Conservation (phyloP, 2,888 invertebrate genomes). For the Orthosia incerta region DNA sequence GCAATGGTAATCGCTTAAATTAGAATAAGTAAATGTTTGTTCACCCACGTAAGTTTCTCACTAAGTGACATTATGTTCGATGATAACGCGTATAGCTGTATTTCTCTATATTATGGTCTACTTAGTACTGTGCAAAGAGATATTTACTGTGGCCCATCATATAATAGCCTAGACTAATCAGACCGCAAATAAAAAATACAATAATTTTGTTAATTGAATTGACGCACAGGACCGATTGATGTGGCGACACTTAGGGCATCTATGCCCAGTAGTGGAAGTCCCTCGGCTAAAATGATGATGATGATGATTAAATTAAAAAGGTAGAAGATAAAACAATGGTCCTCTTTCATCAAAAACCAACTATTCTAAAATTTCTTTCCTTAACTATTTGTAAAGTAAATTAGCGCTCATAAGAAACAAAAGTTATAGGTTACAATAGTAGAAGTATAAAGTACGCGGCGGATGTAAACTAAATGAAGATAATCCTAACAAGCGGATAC, state of each 20-base stretch:
- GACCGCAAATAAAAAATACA: too few species aligned
- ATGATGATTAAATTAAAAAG: not conserved
- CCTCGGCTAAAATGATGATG: too few species aligned
- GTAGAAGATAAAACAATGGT: not conserved
- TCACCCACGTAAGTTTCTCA: slow-evolving; percentile 12
- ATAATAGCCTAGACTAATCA: not conserved
- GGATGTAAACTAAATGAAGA: slow-evolving; percentile 69
- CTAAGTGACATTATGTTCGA: slow-evolving; percentile 6
- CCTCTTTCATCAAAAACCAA: not conserved
- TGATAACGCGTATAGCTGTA: slow-evolving; percentile 1
- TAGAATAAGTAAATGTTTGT: not conserved
- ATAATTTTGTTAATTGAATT: too few species aligned
- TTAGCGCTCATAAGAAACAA: slow-evolving; percentile 41
- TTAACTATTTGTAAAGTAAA: not conserved
- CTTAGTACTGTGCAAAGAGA: not conserved
- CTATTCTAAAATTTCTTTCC: not conserved
- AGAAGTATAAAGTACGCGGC: slow-evolving; percentile 56
- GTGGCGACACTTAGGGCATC: too few species aligned
- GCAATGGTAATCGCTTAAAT: not conserved
- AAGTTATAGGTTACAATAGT: slow-evolving; percentile 53
- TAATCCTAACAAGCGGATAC: slow-evolving; percentile 72
- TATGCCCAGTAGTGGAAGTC: too few species aligned
- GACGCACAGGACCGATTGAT: too few species aligned
- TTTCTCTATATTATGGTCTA: not conserved
- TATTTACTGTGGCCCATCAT: not conserved